A percentile compares a stretch with the other conserved stretches of the same genome.
These are phyloP conservation scores for Rutilus rutilus DNA, from an alignment of 2,113 vertebrate species.

Conservation along the genomic window DNA sequence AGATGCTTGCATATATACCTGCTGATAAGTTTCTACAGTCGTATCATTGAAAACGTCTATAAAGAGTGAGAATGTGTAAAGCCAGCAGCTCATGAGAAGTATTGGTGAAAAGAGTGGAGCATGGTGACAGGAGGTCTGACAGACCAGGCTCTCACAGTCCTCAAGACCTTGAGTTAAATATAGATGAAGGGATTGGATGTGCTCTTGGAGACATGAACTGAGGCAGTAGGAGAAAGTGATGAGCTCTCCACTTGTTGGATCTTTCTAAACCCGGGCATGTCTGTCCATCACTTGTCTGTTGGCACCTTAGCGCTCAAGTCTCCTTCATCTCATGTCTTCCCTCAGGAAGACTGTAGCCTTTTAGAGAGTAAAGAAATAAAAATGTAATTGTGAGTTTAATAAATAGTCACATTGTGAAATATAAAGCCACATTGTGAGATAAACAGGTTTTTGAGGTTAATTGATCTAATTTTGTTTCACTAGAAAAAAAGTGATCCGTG, in stretches of 20 bases:
- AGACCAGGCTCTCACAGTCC: slow-evolving; percentile 18
- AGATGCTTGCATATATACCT: background rate
- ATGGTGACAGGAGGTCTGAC: slow-evolving; percentile 53
- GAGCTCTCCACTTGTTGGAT: slow-evolving; percentile 44
- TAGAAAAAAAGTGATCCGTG: no score
- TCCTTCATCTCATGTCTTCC: slow-evolving; percentile 37
- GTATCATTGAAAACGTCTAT: background rate
- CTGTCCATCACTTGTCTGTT: slow-evolving; percentile 47
- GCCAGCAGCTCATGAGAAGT: slow-evolving; percentile 9
- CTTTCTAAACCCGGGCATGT: slow-evolving; percentile 27
- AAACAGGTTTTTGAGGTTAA: no score
- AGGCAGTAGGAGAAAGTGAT: slow-evolving; percentile 48
- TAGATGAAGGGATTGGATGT: slow-evolving; percentile 42
- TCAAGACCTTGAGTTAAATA: slow-evolving; percentile 46
- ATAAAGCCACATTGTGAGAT: background rate
- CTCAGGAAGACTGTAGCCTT: background rate
- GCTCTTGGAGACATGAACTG: slow-evolving; percentile 39
- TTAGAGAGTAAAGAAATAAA: background rate
- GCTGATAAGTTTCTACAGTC: slow-evolving; percentile 3
- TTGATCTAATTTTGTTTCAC: no score
- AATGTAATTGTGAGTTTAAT: background rate
- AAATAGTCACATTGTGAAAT: background rate
- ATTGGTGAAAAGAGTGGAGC: background rate
- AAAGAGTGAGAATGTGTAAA: background rate
- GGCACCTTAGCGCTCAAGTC: slow-evolving; percentile 9